A percentile compares a stretch with the other conserved stretches of the same genome.
phyloP scores from a whole-genome alignment of 2,888 invertebrate species.

The Apantesis nais region DNA sequence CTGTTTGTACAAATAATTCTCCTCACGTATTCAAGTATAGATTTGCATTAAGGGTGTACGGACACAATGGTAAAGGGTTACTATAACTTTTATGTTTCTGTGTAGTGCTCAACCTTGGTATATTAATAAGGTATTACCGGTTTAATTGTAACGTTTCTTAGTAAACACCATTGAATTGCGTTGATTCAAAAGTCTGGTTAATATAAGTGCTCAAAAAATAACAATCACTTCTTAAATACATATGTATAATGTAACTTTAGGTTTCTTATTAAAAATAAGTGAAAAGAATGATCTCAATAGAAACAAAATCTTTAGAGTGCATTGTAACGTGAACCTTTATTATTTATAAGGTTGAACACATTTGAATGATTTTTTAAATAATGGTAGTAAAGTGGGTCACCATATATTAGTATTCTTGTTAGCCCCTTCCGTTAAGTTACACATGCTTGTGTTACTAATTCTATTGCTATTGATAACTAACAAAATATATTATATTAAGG shows the following conservation, averaged over 20 bases:
- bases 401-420: background rate
- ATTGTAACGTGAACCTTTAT: background rate
- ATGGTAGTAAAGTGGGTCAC: background rate
- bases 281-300: background rate
- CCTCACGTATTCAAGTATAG: background rate
- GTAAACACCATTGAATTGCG: background rate
- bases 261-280: background rate
- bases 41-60: background rate
- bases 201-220: no score
- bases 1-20: no score
- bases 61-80: background rate
- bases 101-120: background rate
- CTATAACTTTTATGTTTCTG: background rate
- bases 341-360: background rate
- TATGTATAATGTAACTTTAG: background rate
- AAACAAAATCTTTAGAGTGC: background rate
- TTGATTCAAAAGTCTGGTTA: background rate
- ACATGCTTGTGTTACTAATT: background rate
- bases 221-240: background rate
- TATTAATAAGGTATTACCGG: background rate
- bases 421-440: background rate
- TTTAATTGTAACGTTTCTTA: background rate
- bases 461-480: background rate
- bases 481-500: background rate
- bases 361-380: background rate